Evolutionary conservation across 2,888 invertebrate species (phyloP).

Genomic region (Phragmatobia fuliginosa): DNA sequence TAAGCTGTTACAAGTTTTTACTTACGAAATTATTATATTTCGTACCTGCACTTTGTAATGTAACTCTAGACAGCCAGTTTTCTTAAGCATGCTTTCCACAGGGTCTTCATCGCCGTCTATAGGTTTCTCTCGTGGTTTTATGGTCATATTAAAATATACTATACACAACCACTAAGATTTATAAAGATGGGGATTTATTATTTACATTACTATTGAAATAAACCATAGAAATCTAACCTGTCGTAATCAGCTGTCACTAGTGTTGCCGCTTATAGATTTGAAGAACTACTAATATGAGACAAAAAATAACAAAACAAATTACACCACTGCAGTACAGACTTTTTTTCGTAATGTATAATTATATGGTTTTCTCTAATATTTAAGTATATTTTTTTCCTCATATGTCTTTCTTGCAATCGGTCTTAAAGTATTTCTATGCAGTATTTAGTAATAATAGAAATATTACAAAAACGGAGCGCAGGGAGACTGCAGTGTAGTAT

Average conservation of each 20-base stretch:
- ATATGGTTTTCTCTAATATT: too few relatives aligned
- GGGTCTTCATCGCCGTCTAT: conserved; percentile 91
- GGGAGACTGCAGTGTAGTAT: too few relatives aligned
- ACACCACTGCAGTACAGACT: too few relatives aligned
- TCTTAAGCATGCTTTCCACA: conserved; percentile 95
- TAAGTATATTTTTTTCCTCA: too few relatives aligned
- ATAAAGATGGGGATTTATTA: not conserved
- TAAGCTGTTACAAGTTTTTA: not conserved
- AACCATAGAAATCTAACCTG: not conserved
- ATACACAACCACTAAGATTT: not conserved
- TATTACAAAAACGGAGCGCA: too few relatives aligned
- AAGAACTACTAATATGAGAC: not conserved
- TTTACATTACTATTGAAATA: not conserved
- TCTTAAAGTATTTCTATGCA: too few relatives aligned
- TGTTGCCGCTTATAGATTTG: not conserved
- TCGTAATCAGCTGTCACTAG: not conserved
- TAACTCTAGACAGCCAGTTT: conserved; percentile 95
- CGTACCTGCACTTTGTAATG: conserved; percentile 96
- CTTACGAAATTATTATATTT: not conserved
- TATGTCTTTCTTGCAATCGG: too few relatives aligned
- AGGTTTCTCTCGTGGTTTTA: conserved; percentile 69
- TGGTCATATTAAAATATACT: conserved; percentile 65
- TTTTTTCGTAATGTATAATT: too few relatives aligned
- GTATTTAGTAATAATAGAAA: too few relatives aligned
- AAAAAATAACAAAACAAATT: not conserved